Percentiles rank a stretch among this genome's conserved stretches.
Conservation (phyloP, 2,797 vertebrate species). For the Paedocypris micromegethes region DNA sequence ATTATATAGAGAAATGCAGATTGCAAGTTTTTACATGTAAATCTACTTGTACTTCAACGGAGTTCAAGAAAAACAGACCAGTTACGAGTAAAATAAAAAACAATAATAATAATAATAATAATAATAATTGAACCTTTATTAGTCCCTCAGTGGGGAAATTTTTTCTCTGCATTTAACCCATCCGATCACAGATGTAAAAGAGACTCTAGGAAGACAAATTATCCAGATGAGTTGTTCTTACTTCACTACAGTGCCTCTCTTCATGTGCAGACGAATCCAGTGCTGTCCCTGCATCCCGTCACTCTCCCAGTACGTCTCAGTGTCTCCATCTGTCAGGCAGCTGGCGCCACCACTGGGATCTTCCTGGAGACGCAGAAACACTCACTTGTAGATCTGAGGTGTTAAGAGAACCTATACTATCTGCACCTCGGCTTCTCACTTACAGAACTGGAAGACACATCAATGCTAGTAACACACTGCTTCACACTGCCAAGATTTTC, state of each 20-base stretch:
- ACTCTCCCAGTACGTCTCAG: conserved; percentile 95
- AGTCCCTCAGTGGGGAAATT: no score
- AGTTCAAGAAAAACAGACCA: no score
- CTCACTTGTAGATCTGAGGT: conserved; percentile 4
- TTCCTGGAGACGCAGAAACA: conserved; percentile 66
- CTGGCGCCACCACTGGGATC: conserved; percentile 82
- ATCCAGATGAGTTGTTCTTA: conserved; percentile 55
- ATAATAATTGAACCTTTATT: no score
- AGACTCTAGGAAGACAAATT: not conserved
- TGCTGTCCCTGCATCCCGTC: conserved; percentile 95
- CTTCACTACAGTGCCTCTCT: conserved; percentile 95
- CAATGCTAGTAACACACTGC: conserved; percentile 95
- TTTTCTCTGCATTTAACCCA: no score
- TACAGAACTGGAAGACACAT: conserved; percentile 91
- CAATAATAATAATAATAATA: no score
- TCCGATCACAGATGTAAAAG: no score
- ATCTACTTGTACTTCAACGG: no score
- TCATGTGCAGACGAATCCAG: conserved; percentile 98
- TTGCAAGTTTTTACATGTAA: no score
- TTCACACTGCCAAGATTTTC: conserved; percentile 94
- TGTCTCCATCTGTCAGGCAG: conserved; percentile 88
- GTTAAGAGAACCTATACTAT: not conserved
- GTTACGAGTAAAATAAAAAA: no score
- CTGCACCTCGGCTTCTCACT: conserved; percentile 37
- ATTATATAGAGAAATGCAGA: no score